These are phyloP conservation scores for Trissoscelio sp. DNA, from an alignment of 2,888 invertebrate genomes.

Conservation along the genomic window DNA sequence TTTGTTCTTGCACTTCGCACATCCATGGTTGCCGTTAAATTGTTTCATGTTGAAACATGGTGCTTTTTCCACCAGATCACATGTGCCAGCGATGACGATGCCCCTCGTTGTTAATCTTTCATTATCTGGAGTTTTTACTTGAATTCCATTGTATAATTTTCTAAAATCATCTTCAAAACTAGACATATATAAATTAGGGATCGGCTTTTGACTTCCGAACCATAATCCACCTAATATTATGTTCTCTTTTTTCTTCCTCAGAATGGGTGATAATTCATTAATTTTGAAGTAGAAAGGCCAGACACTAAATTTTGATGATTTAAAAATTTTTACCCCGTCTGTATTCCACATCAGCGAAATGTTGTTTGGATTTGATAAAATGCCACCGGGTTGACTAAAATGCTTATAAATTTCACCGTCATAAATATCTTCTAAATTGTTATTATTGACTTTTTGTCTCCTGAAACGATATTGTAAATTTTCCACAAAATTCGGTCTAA, in stretches of 20 bases:
- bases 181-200: constrained; percentile 38
- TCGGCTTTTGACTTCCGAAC: too few relatives aligned
- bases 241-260: constrained; percentile 28
- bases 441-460: not conserved
- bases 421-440: constrained; percentile 19
- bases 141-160: constrained; percentile 28
- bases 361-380: constrained; percentile 1
- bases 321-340: constrained; percentile 18
- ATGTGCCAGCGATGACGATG: constrained; percentile 39
- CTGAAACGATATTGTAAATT: not conserved
- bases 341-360: too few relatives aligned
- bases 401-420: constrained; percentile 15
- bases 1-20: constrained; percentile 29
- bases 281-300: too few relatives aligned
- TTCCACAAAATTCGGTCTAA: not conserved
- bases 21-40: constrained; percentile 36
- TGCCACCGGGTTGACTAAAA: not conserved
- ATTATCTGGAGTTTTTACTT: not conserved
- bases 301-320: constrained; percentile 18
- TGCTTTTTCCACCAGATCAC: constrained; percentile 57
- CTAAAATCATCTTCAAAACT: constrained; percentile 15
- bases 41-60: constrained; percentile 12
- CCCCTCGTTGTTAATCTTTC: not conserved
- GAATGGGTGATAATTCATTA: not conserved
- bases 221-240: too few relatives aligned